Percentiles rank a stretch among this genome's conserved stretches.
Evolutionary conservation across 2,113 vertebrate genomes (phyloP).

Genomic region (human): DNA sequence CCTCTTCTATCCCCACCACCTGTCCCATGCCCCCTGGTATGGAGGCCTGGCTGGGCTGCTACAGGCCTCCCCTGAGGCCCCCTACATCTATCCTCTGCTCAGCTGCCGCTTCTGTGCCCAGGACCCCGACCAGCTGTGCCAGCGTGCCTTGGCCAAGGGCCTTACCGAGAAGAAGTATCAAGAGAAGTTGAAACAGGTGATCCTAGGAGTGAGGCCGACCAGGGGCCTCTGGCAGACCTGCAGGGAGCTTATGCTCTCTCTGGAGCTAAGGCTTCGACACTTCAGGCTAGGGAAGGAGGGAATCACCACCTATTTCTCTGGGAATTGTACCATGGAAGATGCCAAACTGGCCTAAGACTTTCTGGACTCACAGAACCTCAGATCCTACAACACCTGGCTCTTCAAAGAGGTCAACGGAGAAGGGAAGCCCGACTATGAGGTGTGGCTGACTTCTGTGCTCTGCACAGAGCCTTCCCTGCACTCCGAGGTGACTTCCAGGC

Average conservation of each 20-base stretch:
- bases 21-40: conserved; percentile 92
- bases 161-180: conserved; percentile 90
- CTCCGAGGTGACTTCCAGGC: conserved; percentile 82
- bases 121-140: conserved; percentile 85
- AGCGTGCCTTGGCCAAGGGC: conserved; percentile 85
- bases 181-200: conserved; percentile 91
- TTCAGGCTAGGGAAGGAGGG: conserved; percentile 92
- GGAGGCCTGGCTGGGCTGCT: conserved; percentile 91
- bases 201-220: conserved; percentile 88
- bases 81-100: conserved; percentile 90
- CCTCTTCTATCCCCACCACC: conserved; percentile 89
- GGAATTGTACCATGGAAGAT: conserved; percentile 91
- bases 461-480: conserved; percentile 84
- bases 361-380: conserved; percentile 93
- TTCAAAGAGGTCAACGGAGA: conserved; percentile 86
- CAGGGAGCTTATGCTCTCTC: conserved; percentile 87
- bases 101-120: conserved; percentile 91
- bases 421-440: conserved; percentile 88
- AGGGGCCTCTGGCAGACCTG: conserved; percentile 88
- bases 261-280: conserved; percentile 90
- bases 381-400: conserved; percentile 94
- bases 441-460: conserved; percentile 91
- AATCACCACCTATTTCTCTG: conserved; percentile 93
- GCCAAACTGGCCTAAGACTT: conserved; percentile 93
- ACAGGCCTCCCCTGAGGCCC: conserved; percentile 93